phyloP scores from a whole-genome alignment of 2,113 vertebrate species.

The Tamias sibiricus region DNA sequence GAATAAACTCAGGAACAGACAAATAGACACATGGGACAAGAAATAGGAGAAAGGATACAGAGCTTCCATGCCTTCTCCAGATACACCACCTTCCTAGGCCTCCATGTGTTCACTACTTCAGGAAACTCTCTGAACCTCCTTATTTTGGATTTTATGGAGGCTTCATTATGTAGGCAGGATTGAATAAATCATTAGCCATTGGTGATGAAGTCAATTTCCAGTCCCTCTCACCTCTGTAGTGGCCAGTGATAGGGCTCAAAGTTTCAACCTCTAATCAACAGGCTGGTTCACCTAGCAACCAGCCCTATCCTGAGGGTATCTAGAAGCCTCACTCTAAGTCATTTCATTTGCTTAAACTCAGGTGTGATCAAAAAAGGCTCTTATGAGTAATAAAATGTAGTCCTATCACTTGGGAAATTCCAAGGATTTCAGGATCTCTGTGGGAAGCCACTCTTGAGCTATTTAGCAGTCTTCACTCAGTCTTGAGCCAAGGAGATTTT shows the following conservation, averaged over 20 bases:
- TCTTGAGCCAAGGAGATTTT: no score
- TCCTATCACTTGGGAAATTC: not conserved
- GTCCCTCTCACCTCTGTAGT: not conserved
- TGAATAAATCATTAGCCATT: not conserved
- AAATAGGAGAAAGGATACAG: no score
- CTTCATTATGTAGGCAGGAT: no score
- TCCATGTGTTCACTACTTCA: not conserved
- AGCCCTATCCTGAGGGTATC: not conserved
- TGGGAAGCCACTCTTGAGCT: not conserved
- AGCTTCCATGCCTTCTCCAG: not conserved
- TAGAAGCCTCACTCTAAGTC: not conserved
- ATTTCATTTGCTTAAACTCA: not conserved
- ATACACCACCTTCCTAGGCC: no score
- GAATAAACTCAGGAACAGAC: no score
- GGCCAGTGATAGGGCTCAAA: not conserved
- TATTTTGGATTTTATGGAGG: not conserved
- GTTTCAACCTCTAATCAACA: not conserved
- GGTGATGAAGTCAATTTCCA: not conserved
- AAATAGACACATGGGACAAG: no score
- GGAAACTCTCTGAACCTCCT: not conserved
- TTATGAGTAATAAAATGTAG: not conserved
- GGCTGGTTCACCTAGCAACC: not conserved
- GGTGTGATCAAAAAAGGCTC: not conserved
- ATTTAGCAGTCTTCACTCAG: no score
- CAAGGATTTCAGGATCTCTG: not conserved